Evolutionary conservation across 2,888 invertebrate species (phyloP).

Genomic region (Flabesymbios commensalis): DNA sequence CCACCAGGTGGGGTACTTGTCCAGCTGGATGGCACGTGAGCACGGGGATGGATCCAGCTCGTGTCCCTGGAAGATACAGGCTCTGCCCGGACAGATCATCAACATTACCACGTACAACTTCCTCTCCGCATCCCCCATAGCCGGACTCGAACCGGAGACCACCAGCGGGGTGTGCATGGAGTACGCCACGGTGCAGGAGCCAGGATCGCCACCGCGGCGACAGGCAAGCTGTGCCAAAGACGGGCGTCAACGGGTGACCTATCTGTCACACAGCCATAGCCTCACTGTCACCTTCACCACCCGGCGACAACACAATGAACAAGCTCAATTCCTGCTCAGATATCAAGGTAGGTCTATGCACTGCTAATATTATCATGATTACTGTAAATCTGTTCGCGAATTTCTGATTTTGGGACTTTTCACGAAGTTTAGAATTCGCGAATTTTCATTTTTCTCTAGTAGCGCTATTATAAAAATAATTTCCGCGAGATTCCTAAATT

Average conservation of each 20-base stretch:
- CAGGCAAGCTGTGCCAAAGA: not conserved
- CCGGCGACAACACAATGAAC: not conserved
- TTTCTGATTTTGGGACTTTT: no score
- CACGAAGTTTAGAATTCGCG: no score
- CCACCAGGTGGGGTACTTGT: constrained; percentile 12
- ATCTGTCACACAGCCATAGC: not conserved
- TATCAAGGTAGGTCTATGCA: constrained; percentile 17
- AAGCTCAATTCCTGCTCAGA: constrained; percentile 21
- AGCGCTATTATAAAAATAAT: no score
- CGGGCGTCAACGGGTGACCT: not conserved
- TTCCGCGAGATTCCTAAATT: no score
- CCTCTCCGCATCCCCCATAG: not conserved
- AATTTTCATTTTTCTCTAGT: no score
- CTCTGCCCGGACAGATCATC: constrained; percentile 14
- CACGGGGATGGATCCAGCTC: constrained; percentile 13
- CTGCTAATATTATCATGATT: not conserved
- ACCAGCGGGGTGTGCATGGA: not conserved
- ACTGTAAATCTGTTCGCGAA: no score
- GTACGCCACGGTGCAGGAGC: no score
- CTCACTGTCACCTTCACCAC: not conserved
- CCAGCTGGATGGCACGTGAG: constrained; percentile 17
- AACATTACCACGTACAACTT: constrained; percentile 21
- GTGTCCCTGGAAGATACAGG: constrained; percentile 26
- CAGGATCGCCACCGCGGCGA: not conserved
- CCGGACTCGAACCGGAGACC: not conserved